Evolutionary conservation across 2,113 vertebrate species (phyloP), one percentile per base, ranked within the genome.

Genomic region (Pogona vitticeps): DNA sequence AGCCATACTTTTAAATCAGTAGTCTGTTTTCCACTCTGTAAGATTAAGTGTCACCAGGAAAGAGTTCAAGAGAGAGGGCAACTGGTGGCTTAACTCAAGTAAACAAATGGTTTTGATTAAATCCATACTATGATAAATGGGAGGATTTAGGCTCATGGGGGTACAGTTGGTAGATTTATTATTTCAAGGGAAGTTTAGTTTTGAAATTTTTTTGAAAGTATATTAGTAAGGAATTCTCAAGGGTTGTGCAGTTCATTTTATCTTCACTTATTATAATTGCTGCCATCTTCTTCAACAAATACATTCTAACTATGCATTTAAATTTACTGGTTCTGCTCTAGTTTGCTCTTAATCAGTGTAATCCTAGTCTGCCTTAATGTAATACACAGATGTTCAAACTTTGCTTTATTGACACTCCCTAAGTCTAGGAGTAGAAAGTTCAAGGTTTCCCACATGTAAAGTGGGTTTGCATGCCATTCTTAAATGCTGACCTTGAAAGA

Each of bases 141-240:
- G 83, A 58, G 80, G 81, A 78, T 90, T 89, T 70, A 84, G 9
- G 91, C 76, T 83, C 89, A 76, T 73, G 72, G 85, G 42, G 46
- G 9, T 33, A 84, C 63, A 85, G 61, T 85, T 38, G 20, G 31
- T 87, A 68, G 36, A 56, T 87, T 86, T 88, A 61, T 86, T 87
- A 1, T 84, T 89, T 65, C 65, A 91, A 83, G 71, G 70, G 82
- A 90, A 91, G 20, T 46, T 79, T 73, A 86, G 28, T 86, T 86
- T 23, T 85, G 73, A 83, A 78, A 82, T 26, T 0, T 12, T n/a
- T 5, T 3, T 63, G 6, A 85, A 63, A 83, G 86, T 86, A 82
- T 59, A 33, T 75, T 76, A 71, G 70, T 15, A 84, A 40, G 36
- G 70, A 75, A 84, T 63, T 36, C 71, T 84, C 56, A 75, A n/a